Evolutionary conservation across 2,113 vertebrate genomes (phyloP).

Genomic region (Manacus vitellinus): DNA sequence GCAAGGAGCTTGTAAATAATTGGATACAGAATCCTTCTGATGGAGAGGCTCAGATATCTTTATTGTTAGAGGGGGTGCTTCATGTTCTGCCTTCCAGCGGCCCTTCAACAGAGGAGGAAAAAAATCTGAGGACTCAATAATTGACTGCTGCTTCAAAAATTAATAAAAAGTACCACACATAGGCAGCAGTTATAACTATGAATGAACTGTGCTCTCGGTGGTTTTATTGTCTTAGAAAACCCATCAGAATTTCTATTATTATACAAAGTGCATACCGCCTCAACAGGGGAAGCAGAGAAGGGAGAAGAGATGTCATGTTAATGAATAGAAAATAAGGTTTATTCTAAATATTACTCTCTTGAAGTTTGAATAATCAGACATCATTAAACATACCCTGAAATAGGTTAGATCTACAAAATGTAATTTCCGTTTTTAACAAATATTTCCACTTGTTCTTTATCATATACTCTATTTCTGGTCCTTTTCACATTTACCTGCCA

Average conservation of each 20-base stretch:
- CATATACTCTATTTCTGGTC: background rate
- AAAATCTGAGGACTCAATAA: conserved; percentile 26
- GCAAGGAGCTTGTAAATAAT: conserved; percentile 37
- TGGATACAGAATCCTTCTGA: conserved; percentile 15
- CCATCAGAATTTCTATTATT: conserved; percentile 17
- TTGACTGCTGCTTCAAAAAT: conserved; percentile 28
- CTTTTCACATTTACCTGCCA: background rate
- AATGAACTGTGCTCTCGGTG: conserved; percentile 5
- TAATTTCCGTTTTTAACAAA: conserved; percentile 2
- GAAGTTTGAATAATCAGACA: background rate
- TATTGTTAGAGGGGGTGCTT: background rate
- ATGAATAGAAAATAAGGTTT: background rate
- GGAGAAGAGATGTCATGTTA: background rate
- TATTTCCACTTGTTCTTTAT: background rate
- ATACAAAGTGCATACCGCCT: background rate
- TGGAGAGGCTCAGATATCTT: background rate
- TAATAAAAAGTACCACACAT: conserved; percentile 10
- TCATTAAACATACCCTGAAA: background rate
- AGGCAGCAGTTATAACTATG: background rate
- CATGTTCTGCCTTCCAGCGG: conserved; percentile 2
- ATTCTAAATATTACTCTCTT: background rate
- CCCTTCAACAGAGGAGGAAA: background rate
- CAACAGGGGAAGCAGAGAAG: background rate
- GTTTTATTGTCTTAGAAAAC: conserved; percentile 36
- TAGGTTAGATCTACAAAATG: background rate